A percentile compares a stretch with the other conserved stretches of the same genome.
Conservation (phyloP, 2,797 vertebrate species). For the Enteromius thamalakanensis region DNA sequence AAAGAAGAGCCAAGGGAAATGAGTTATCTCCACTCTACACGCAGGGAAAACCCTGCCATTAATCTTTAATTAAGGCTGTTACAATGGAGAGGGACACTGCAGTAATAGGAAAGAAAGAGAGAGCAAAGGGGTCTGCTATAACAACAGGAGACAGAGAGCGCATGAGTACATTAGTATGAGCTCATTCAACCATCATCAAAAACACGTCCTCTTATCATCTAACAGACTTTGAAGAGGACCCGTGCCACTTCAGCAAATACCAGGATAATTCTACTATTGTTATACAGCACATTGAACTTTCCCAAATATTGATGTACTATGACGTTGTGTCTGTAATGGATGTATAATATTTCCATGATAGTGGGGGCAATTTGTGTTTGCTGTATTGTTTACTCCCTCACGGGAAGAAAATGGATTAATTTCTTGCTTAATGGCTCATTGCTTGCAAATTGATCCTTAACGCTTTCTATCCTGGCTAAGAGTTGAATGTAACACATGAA, state of each 20-base stretch:
- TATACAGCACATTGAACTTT: neutral
- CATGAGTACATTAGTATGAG: constrained; percentile 37
- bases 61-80: constrained; percentile 79
- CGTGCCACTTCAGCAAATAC: constrained; percentile 16
- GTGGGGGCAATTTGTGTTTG: constrained; percentile 34
- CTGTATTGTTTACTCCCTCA: constrained; percentile 45
- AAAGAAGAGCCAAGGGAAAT: constrained; percentile 68
- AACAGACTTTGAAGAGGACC: constrained; percentile 37
- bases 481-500: neutral
- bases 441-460: constrained; percentile 46
- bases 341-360: constrained; percentile 47
- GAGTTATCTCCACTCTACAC: constrained; percentile 68
- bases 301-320: constrained; percentile 3
- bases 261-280: constrained; percentile 6
- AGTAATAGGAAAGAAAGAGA: constrained; percentile 55
- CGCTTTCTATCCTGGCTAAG: neutral
- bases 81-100: constrained; percentile 66
- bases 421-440: constrained; percentile 38
- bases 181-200: constrained; percentile 40
- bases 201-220: constrained; percentile 34
- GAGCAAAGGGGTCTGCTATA: constrained; percentile 40
- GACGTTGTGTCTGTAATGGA: constrained; percentile 25
- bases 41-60: constrained; percentile 71
- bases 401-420: constrained; percentile 49
- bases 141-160: constrained; percentile 47